Conservation (phyloP, 2,888 invertebrate species). For the Agapostemon virescens region DNA sequence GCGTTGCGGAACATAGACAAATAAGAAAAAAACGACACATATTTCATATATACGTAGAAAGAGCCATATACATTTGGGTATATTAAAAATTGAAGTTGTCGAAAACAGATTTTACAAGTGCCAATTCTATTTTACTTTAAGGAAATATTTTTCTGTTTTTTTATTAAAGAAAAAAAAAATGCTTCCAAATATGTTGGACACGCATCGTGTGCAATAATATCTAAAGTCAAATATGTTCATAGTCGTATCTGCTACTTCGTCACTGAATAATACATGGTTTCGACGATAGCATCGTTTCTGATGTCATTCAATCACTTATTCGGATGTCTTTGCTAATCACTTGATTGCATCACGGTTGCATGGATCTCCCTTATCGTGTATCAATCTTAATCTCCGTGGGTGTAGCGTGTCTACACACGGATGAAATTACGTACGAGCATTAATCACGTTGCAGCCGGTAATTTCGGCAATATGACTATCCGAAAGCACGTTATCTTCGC, state of each 20-base stretch:
- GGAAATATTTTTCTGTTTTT: neutral
- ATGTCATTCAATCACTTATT: slow-evolving; percentile 30
- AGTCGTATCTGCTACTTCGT: neutral
- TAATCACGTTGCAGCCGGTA: slow-evolving; percentile 59
- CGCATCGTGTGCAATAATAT: no score
- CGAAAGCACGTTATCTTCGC: slow-evolving; percentile 26
- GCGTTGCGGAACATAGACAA: no score
- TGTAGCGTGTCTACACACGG: slow-evolving; percentile 46
- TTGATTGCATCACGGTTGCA: slow-evolving; percentile 28
- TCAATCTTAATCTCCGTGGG: slow-evolving; percentile 63
- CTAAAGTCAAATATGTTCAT: neutral
- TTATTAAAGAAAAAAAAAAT: neutral
- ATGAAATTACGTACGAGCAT: slow-evolving; percentile 64
- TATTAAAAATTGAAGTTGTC: no score
- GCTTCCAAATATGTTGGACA: no score
- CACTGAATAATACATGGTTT: neutral
- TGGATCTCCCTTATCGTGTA: slow-evolving; percentile 54
- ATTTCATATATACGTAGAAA: no score
- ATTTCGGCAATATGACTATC: slow-evolving; percentile 59
- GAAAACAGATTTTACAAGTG: no score
- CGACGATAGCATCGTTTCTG: neutral
- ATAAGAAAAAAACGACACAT: no score
- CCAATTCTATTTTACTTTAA: neutral
- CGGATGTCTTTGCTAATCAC: slow-evolving; percentile 17
- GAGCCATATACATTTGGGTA: no score